Evolutionary conservation across 2,797 vertebrate genomes (phyloP), one percentile per base, ranked within the genome.

Genomic region (Hydrophis major): DNA sequence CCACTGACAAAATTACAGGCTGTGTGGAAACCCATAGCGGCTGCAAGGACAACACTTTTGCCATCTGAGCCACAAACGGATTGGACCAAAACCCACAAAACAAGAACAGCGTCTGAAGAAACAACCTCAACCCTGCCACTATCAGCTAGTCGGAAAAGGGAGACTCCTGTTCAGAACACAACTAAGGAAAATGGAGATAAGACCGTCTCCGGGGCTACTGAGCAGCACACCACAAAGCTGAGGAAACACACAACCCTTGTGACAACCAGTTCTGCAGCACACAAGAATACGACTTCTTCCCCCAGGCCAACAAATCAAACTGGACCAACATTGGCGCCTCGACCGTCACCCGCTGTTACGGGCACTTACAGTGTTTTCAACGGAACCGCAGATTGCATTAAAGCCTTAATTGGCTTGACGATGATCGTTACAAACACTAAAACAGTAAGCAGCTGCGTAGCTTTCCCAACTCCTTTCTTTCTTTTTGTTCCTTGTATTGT

Each of bases 351-450:
- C 86, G 95, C 96, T 92, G 92, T 96, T 92, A 97, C 90, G 0
- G 98, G 98, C 63, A 92, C 90, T 7, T 98, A 98, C 56, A 94
- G 66, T 0, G 37, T 98, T 7, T 96, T 95, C 0, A 94, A 66
- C 0, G 95, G 96, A 78, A 98, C 95, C 32, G 1, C 0, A 3
- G 95, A 95, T 50, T 98, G 98, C 12, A 57, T 98, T 94, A 97
- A 96, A 95, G 97, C 95, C 0, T 91, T 95, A 25, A 96, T 97
- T 96, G 98, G 98, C 1, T 91, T 98, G 93, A 91, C 97, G 1
- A 95, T 98, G 94, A 91, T 96, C 0, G 92, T 95, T 94, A 95
- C 89, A 74, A 95, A 95, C 1, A 63, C 66, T 0, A 47, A 92
- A 4, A 94, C 87, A 93, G 97, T 98, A 95, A 97, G 97, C 78